These are phyloP conservation scores for Amphibalanus amphitrite DNA, from an alignment of 1,140 invertebrate genomes.

Conservation along the genomic window DNA sequence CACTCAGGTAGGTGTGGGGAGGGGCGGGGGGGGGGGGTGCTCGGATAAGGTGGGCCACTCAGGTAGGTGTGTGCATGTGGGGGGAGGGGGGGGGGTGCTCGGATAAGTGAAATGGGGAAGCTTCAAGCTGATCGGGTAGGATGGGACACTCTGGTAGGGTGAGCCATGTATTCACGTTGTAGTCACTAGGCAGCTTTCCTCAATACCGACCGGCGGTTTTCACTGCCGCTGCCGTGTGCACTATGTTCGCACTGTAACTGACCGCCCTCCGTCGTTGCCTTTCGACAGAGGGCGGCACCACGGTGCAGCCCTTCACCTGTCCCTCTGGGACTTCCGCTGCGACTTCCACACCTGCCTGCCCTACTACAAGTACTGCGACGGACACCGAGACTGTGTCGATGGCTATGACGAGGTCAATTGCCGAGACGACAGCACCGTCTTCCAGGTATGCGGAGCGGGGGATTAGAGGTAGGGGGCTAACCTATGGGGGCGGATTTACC, in stretches of 20 bases:
- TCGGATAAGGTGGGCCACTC: background rate
- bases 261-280: background rate
- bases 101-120: background rate
- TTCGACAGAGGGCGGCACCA: background rate
- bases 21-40: too few relatives aligned
- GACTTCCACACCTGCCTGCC: slow-evolving; percentile 40
- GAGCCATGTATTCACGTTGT: too few relatives aligned
- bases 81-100: background rate
- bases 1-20: too few relatives aligned
- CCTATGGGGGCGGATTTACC: too few relatives aligned
- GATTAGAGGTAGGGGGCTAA: too few relatives aligned
- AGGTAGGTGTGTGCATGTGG: background rate
- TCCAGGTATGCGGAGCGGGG: too few relatives aligned
- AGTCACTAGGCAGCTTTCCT: too few relatives aligned
- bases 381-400: slow-evolving; percentile 45
- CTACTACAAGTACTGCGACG: slow-evolving; percentile 41
- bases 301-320: slow-evolving; percentile 28
- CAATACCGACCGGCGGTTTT: too few relatives aligned
- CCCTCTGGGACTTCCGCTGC: slow-evolving; percentile 40
- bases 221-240: too few relatives aligned
- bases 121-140: too few relatives aligned
- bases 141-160: too few relatives aligned
- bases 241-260: too few relatives aligned
- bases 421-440: slow-evolving; percentile 22
- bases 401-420: slow-evolving; percentile 52